phyloP scores from a whole-genome alignment of 2,797 vertebrate species.

The Adelosebastes latens region DNA sequence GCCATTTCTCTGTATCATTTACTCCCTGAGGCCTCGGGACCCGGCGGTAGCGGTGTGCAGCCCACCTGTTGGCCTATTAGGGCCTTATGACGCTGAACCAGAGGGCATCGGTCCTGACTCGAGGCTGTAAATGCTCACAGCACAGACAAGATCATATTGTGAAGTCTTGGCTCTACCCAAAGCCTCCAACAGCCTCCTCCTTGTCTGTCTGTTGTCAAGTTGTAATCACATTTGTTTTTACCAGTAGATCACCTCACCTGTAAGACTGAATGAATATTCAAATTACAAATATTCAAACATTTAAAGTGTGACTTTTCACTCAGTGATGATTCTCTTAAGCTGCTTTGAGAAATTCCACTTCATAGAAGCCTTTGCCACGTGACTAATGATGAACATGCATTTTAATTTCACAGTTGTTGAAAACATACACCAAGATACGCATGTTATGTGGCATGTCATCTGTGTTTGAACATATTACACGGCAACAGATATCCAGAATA shows the following conservation, averaged over 20 bases:
- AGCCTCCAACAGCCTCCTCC: background rate
- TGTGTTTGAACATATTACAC: background rate
- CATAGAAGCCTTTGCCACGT: background rate
- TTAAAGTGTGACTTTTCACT: background rate
- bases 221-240: background rate
- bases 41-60: slow-evolving; percentile 48
- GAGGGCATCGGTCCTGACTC: slow-evolving; percentile 28
- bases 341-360: background rate
- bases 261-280: background rate
- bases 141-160: slow-evolving; percentile 19
- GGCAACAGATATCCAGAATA: background rate
- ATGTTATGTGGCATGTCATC: background rate
- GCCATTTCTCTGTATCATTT: slow-evolving; percentile 82
- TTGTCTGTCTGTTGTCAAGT: background rate
- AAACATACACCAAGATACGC: background rate
- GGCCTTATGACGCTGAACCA: slow-evolving; percentile 46
- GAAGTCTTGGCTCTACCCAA: background rate
- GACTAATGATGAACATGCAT: background rate
- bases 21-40: slow-evolving; percentile 69
- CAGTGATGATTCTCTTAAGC: background rate
- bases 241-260: background rate
- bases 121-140: slow-evolving; percentile 3
- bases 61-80: slow-evolving; percentile 82
- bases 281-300: background rate
- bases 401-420: background rate